These are phyloP conservation scores for Hartigia nigra DNA, from an alignment of 2,888 invertebrate species.

Conservation along the genomic window DNA sequence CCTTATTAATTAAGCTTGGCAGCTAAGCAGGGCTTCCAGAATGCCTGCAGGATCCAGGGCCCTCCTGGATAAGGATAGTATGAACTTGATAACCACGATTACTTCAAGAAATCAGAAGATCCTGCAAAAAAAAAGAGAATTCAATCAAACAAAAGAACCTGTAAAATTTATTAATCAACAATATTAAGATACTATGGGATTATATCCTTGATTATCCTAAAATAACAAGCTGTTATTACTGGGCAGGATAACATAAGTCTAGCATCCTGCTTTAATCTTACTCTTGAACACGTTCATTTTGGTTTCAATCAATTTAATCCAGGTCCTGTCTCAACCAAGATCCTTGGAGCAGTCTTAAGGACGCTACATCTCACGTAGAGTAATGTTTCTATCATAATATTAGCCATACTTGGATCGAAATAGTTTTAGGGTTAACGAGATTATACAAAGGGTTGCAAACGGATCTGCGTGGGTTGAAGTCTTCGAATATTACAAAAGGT, in stretches of 20 bases:
- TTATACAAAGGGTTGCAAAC: conserved; percentile 11
- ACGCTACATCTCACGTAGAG: conserved; percentile 43
- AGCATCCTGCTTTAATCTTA: background rate
- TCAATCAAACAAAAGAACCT: background rate
- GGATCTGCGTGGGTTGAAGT: background rate
- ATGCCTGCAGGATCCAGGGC: conserved; percentile 61
- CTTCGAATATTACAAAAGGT: background rate
- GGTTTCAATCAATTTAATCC: conserved; percentile 58
- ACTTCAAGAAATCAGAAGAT: background rate
- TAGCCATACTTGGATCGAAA: conserved; percentile 13
- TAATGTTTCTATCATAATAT: conserved; percentile 37
- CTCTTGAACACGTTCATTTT: conserved; percentile 35
- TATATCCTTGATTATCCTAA: conserved; percentile 58
- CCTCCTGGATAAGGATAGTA: conserved; percentile 23
- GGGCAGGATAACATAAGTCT: background rate
- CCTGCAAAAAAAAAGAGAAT: background rate
- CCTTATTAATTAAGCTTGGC: conserved; percentile 65
- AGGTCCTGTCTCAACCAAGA: conserved; percentile 47
- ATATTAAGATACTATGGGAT: conserved; percentile 50
- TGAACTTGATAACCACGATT: background rate
- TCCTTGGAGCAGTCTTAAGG: conserved; percentile 37
- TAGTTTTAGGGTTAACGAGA: conserved; percentile 11
- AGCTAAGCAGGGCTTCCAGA: conserved; percentile 59
- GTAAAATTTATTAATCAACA: conserved; percentile 20
- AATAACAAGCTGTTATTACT: conserved; percentile 47